Percentiles rank a stretch among this genome's conserved stretches.
These are phyloP conservation scores for Euleptes europaea DNA, from an alignment of 2,113 vertebrate genomes.

Conservation along the genomic window DNA sequence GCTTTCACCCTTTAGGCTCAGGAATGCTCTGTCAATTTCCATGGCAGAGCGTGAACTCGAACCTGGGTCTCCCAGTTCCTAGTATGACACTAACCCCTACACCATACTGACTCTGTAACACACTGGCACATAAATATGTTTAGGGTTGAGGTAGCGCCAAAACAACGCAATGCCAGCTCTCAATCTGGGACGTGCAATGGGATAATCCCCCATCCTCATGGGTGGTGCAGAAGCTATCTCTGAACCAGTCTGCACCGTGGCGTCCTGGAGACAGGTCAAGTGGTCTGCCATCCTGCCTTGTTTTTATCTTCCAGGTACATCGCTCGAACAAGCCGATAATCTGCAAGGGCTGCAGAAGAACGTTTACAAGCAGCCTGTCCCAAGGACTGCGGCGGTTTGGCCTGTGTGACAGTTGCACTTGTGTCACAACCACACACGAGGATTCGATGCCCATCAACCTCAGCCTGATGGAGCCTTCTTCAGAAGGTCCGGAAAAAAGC, in stretches of 20 bases:
- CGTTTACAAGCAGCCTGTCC: conserved; percentile 87
- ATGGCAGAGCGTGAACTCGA: no score
- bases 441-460: conserved; percentile 82
- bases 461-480: conserved; percentile 74
- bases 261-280: accelerated
- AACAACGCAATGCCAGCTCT: no score
- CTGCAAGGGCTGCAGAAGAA: conserved; percentile 92
- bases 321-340: conserved; percentile 91
- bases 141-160: no score
- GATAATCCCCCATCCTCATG: no score
- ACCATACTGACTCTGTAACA: no score
- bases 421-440: conserved; percentile 85
- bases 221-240: no score
- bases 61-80: no score
- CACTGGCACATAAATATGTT: no score
- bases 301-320: conserved; percentile 82
- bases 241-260: not conserved
- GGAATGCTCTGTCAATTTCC: no score
- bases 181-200: no score
- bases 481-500: conserved; percentile 80
- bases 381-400: conserved; percentile 88
- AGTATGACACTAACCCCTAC: no score
- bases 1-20: no score
- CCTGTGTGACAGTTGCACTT: conserved; percentile 94
- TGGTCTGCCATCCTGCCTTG: not conserved